These are phyloP conservation scores for Lasiurus cinereus DNA, from an alignment of 2,113 vertebrate genomes.

Conservation along the genomic window DNA sequence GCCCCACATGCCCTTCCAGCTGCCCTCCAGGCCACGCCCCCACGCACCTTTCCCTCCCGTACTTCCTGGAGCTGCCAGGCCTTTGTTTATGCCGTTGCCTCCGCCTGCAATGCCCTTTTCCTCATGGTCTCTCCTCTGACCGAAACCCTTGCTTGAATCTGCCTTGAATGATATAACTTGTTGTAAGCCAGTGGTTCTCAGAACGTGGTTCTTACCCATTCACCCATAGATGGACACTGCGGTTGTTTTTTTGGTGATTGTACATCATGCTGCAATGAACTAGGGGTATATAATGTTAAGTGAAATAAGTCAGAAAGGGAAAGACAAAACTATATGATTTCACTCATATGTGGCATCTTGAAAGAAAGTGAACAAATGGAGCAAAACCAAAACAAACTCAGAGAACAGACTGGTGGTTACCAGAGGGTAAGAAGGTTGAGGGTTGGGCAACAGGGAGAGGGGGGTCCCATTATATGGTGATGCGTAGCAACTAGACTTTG, in stretches of 20 bases:
- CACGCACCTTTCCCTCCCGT: neutral
- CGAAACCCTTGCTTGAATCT: neutral
- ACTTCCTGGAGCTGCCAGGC: constrained; percentile 52
- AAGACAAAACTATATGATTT: neutral
- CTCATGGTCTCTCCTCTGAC: neutral
- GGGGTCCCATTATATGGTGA: neutral
- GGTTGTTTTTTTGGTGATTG: neutral
- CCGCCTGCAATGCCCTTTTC: neutral
- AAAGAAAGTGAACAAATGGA: neutral
- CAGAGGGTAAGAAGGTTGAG: neutral
- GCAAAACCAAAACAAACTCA: neutral
- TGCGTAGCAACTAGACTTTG: neutral
- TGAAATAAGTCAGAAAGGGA: neutral
- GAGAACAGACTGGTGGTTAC: neutral
- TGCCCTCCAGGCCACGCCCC: neutral
- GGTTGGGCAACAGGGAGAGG: neutral
- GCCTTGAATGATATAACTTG: neutral
- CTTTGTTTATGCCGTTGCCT: constrained; percentile 12
- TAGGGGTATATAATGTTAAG: neutral
- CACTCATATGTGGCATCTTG: neutral
- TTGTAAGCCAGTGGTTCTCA: neutral
- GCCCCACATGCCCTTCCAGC: constrained; percentile 8
- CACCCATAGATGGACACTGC: neutral
- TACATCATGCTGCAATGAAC: neutral
- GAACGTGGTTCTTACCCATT: neutral